A percentile compares a stretch with the other conserved stretches of the same genome.
phyloP scores from a whole-genome alignment of 2,113 vertebrate species.

The Scomber scombrus region DNA sequence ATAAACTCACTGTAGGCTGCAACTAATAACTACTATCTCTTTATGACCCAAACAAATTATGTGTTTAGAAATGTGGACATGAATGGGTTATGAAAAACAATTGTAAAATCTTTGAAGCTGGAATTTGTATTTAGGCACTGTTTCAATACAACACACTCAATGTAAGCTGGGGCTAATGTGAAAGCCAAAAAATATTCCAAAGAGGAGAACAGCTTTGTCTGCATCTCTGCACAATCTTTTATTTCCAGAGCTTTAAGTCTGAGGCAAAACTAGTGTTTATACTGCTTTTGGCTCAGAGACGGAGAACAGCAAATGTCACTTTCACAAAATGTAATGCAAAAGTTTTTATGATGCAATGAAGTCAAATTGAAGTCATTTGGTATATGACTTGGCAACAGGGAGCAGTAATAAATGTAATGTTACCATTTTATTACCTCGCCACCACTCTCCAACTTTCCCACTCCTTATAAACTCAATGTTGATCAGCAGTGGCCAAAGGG shows the following conservation, averaged over 20 bases:
- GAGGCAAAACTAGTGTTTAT: conserved; percentile 25
- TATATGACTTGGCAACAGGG: background rate
- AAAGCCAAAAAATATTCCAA: background rate
- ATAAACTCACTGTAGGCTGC: no score
- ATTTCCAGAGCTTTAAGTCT: conserved; percentile 32
- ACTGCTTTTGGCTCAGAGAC: conserved; percentile 12
- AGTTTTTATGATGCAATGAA: conserved; percentile 20
- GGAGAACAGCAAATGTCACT: conserved; percentile 9
- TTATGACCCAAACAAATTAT: no score
- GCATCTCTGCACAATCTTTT: conserved; percentile 11
- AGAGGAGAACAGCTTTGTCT: conserved; percentile 2
- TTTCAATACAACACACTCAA: background rate
- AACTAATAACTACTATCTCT: no score
- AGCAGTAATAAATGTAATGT: conserved; percentile 1
- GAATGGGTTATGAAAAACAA: background rate
- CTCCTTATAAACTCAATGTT: conserved; percentile 22
- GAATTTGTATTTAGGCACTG: background rate
- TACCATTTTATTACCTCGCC: background rate
- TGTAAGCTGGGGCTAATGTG: background rate
- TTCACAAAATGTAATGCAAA: conserved; percentile 30
- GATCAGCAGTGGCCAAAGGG: conserved; percentile 35
- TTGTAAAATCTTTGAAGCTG: background rate
- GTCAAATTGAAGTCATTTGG: background rate
- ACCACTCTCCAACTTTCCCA: conserved; percentile 22
- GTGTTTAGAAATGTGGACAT: no score